phyloP scores from a whole-genome alignment of 2,888 invertebrate genomes.

The Neuroscelio doddi region DNA sequence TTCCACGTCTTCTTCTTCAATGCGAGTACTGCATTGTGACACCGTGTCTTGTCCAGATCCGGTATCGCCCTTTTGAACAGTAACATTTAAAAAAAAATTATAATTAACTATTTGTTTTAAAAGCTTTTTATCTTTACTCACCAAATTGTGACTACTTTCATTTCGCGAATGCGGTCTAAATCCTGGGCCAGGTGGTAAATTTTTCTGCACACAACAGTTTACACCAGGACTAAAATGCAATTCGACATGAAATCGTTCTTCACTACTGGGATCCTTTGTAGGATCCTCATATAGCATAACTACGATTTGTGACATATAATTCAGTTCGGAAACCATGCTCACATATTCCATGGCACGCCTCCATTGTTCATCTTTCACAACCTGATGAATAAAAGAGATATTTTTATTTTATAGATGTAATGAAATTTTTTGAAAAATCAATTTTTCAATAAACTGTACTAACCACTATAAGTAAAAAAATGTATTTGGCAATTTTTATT shows the following conservation, averaged over 20 bases:
- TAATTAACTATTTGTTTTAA: too few relatives aligned
- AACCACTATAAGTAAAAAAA: too few relatives aligned
- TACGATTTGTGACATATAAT: constrained; percentile 99
- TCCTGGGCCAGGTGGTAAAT: constrained; percentile 93
- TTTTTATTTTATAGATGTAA: too few relatives aligned
- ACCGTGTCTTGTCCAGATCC: constrained; percentile 60
- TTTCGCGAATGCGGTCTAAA: constrained; percentile 93
- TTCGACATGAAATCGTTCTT: constrained; percentile 97
- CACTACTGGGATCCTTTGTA: constrained; percentile 92
- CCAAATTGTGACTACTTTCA: constrained; percentile 76
- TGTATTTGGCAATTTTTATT: too few relatives aligned
- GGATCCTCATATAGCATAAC: constrained; percentile 99
- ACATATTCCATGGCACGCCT: constrained; percentile 98
- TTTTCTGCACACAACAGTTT: constrained; percentile 96
- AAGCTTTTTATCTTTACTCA: too few relatives aligned
- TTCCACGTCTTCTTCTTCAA: constrained; percentile 77
- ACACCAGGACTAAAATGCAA: constrained; percentile 99
- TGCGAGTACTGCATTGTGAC: constrained; percentile 74
- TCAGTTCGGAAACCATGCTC: constrained; percentile 96
- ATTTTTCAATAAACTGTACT: too few relatives aligned
- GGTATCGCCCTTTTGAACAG: constrained; percentile 59
- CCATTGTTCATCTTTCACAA: constrained; percentile 96
- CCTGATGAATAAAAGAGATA: constrained; percentile 73
- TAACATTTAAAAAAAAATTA: too few relatives aligned
- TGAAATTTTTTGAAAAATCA: too few relatives aligned